Evolutionary conservation across 2,888 invertebrate species (phyloP).

Genomic region (Tinea semifulvella): DNA sequence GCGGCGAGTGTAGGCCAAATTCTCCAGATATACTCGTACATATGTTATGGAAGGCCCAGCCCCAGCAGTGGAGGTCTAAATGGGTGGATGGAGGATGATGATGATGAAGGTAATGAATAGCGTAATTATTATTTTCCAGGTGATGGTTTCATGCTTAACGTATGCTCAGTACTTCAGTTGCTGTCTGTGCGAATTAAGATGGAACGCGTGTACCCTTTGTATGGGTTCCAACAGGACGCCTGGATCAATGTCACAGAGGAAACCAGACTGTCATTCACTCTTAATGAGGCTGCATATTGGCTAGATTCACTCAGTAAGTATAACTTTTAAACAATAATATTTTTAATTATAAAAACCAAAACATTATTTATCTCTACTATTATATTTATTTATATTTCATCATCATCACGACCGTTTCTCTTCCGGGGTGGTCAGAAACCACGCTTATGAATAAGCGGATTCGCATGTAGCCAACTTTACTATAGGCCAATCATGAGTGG

Average conservation of each 20-base stretch:
- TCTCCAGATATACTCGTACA: too few relatives aligned
- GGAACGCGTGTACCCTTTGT: constrained; percentile 88
- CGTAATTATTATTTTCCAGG: constrained; percentile 62
- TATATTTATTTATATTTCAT: constrained; percentile 8
- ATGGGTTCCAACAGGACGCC: constrained; percentile 85
- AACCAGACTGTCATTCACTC: constrained; percentile 84
- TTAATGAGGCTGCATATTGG: constrained; percentile 85
- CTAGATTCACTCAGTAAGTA: constrained; percentile 69
- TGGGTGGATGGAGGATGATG: too few relatives aligned
- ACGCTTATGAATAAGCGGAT: too few relatives aligned
- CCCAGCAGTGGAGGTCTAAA: too few relatives aligned
- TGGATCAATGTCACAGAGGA: constrained; percentile 79
- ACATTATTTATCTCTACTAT: constrained; percentile 14
- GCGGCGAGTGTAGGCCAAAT: too few relatives aligned
- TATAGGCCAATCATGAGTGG: too few relatives aligned
- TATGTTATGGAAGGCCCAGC: too few relatives aligned
- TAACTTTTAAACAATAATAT: neutral
- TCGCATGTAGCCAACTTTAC: too few relatives aligned
- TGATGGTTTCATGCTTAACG: constrained; percentile 95
- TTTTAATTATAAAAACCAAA: neutral
- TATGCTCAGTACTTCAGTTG: constrained; percentile 90
- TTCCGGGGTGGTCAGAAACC: too few relatives aligned
- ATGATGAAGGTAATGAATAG: too few relatives aligned
- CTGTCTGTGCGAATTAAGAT: constrained; percentile 89
- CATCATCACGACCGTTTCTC: too few relatives aligned